Percentiles rank a stretch among this genome's conserved stretches.
These are phyloP conservation scores for Pyrochroa serraticornis DNA, from an alignment of 2,888 invertebrate species.

Conservation along the genomic window DNA sequence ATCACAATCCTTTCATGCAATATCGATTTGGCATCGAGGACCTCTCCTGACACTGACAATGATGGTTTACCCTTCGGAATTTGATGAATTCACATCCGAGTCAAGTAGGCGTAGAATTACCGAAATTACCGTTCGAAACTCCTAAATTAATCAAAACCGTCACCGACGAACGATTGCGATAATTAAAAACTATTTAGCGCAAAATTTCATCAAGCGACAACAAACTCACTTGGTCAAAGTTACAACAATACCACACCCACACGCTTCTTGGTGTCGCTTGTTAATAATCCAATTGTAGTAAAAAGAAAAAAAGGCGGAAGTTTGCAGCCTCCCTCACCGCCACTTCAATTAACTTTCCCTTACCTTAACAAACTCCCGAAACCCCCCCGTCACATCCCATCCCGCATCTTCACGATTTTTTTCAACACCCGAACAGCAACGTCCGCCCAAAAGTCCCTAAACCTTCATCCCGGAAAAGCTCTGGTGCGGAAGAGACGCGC, in stretches of 20 bases:
- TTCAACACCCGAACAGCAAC: too few species aligned
- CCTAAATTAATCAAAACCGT: too few species aligned
- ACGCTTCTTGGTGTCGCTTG: too few species aligned
- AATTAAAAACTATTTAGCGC: not conserved
- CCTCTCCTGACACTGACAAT: constrained; percentile 9
- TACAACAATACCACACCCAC: constrained; percentile 20
- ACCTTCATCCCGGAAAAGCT: constrained; percentile 1
- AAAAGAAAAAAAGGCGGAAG: not conserved
- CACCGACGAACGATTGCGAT: too few species aligned
- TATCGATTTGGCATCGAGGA: constrained; percentile 8
- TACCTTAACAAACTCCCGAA: constrained; percentile 19
- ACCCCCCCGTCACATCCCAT: constrained; percentile 15
- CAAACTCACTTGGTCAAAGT: not conserved
- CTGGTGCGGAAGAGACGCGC: too few species aligned
- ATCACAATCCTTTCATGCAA: constrained; percentile 13
- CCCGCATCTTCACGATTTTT: constrained; percentile 8
- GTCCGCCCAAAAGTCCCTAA: constrained; percentile 1
- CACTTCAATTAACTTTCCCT: constrained; percentile 5
- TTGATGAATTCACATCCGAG: too few species aligned
- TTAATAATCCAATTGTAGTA: too few species aligned
- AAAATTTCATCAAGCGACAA: too few species aligned
- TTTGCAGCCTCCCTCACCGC: constrained; percentile 3
- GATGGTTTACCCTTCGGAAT: not conserved
- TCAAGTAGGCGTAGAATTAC: too few species aligned
- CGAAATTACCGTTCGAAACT: too few species aligned